phyloP scores from a whole-genome alignment of 2,888 invertebrate genomes.

The Conomelus anceps region DNA sequence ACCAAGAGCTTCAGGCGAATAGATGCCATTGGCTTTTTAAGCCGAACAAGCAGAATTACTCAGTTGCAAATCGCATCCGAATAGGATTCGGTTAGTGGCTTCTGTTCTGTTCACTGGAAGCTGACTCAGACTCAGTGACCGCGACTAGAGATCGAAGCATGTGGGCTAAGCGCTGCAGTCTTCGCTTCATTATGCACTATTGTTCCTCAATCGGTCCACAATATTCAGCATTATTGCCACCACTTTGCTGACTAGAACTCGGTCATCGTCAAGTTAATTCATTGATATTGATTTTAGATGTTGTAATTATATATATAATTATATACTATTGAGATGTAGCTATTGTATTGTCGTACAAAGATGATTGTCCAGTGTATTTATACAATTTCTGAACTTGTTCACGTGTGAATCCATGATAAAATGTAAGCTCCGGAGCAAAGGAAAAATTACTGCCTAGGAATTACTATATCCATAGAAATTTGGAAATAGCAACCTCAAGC shows the following conservation, averaged over 20 bases:
- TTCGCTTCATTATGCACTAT: neutral
- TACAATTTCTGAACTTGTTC: too few species aligned
- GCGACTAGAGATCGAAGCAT: neutral
- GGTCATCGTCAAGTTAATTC: neutral
- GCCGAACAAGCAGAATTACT: neutral
- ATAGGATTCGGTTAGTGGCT: neutral
- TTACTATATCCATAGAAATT: too few species aligned
- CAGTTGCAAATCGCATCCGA: neutral
- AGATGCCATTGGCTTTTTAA: neutral
- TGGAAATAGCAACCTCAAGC: too few species aligned
- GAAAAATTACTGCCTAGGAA: too few species aligned
- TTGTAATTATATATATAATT: too few species aligned
- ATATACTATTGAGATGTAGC: too few species aligned
- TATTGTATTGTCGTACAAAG: too few species aligned
- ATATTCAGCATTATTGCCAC: neutral
- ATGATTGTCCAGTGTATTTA: too few species aligned
- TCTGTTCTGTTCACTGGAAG: neutral
- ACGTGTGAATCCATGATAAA: too few species aligned
- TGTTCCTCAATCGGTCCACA: neutral
- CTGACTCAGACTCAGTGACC: neutral
- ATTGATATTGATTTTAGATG: neutral
- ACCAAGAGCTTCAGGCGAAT: neutral
- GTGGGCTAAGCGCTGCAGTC: neutral
- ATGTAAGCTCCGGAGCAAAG: too few species aligned
- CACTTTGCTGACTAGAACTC: neutral